Evolutionary conservation across 1,140 invertebrate genomes (phyloP).

Genomic region (Zaprionus camerounensis): DNA sequence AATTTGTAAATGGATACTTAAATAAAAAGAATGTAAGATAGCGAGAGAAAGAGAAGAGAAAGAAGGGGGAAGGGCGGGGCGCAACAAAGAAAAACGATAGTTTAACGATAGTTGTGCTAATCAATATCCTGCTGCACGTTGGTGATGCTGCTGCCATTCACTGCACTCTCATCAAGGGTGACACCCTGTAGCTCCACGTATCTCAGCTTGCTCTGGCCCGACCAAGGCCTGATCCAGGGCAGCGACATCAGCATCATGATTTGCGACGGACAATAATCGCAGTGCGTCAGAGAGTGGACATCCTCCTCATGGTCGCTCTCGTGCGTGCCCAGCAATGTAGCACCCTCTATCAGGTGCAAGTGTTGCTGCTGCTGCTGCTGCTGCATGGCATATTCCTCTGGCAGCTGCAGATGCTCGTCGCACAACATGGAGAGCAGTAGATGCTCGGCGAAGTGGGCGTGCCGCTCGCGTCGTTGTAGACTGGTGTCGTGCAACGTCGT

Average conservation of each 20-base stretch:
- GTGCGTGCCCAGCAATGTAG: not conserved
- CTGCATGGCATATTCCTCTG: conserved; percentile 1
- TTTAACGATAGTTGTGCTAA: not conserved
- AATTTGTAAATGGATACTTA: conserved; percentile 26
- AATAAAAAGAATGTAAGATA: conserved; percentile 12
- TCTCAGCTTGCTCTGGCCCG: conserved; percentile 15
- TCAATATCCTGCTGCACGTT: conserved; percentile 35
- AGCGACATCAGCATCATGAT: conserved; percentile 48
- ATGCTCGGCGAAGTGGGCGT: conserved; percentile 58
- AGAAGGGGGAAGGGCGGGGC: not conserved
- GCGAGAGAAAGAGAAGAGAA: not conserved
- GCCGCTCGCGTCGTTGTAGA: conserved; percentile 3
- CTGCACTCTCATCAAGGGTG: conserved; percentile 27
- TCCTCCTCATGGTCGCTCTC: not conserved
- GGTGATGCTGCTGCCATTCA: not conserved
- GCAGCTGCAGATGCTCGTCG: conserved; percentile 41
- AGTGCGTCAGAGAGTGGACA: not conserved
- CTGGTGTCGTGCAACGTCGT: not conserved
- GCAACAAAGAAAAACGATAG: not conserved
- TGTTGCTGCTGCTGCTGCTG: not conserved
- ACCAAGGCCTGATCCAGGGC: conserved; percentile 37
- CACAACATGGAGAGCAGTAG: conserved; percentile 66
- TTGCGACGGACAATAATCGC: conserved; percentile 38
- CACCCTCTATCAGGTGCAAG: not conserved
- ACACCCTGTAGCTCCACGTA: conserved; percentile 40